Base-by-base conservation (phyloP, 2,113 vertebrate species). In the Gnathonemus longibarbis region DNA sequence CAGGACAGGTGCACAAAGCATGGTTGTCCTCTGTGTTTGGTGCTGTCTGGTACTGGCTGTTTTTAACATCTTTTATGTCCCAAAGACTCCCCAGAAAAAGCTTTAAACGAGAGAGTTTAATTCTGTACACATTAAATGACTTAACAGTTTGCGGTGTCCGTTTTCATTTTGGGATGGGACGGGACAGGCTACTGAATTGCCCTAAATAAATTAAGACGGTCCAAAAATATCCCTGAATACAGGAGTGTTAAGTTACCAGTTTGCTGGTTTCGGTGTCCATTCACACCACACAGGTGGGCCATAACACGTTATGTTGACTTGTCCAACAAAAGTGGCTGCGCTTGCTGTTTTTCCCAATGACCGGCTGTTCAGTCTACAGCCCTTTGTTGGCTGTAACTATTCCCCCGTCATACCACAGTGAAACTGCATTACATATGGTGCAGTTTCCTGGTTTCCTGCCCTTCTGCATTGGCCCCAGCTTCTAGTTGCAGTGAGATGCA, bases 171-270 rank as follows among this genome's bases (percentile, higher is more conserved):
- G 48, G n/a, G 48, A 87, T 24, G 45, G 45, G 84, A 52, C 8
- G 3, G 85, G 48, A 39, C n/a, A 8, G 49, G 50, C 50, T 87
- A 87, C 53, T 87, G 49, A 52, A 87, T 48, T 53, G 85, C n/a
- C 48, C 50, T 87, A 87, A 87, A 87, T 87, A 87, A 87, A 87
- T 87, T 19, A 87, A 35, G 50, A 87, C n/a, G 0, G 85, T 53
- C 50, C 84, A 87, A 56, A 87, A 87, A 87, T 87, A 87, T 13
- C 85, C 10, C 31, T 19, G 11, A 87, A 53, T 53, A 19, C 50
- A 87, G n/a, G 13, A 39, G 50, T 13, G 5, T 35, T 56, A 53
- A 87, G 53, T 87, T 87, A 53, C 85, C 27, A 53, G 50, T 49
- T 87, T 50, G 84, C 84, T 87, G 50, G 13, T 56, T 53, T 9